These are phyloP conservation scores for Abrostola triplasia DNA, from an alignment of 2,888 invertebrate species.

Conservation along the genomic window DNA sequence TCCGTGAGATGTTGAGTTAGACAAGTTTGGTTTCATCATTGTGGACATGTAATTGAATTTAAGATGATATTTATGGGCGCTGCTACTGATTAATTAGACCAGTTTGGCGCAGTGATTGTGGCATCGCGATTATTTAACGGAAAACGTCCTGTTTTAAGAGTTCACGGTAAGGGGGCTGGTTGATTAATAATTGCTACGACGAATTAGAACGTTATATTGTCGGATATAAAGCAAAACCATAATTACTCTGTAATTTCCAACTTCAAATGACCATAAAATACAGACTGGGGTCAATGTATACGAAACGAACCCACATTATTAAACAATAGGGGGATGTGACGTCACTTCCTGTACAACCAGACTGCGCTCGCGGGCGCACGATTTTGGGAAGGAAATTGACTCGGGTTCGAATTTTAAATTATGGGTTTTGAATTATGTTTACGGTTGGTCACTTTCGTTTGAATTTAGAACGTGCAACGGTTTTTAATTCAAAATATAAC, in stretches of 20 bases:
- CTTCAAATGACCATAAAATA: conserved; percentile 37
- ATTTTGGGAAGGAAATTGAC: conserved; percentile 53
- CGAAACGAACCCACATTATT: conserved; percentile 34
- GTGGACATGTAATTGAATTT: too few relatives aligned
- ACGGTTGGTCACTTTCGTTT: conserved; percentile 12
- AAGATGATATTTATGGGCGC: too few relatives aligned
- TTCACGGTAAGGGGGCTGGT: too few relatives aligned
- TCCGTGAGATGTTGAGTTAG: background rate
- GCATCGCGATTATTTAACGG: too few relatives aligned
- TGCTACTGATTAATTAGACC: too few relatives aligned
- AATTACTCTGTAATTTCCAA: background rate
- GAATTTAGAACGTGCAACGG: conserved; percentile 25
- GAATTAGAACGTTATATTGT: too few relatives aligned
- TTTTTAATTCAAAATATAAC: background rate
- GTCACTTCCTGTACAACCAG: conserved; percentile 67
- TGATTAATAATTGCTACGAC: too few relatives aligned
- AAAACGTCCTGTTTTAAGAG: too few relatives aligned
- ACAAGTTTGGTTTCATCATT: background rate
- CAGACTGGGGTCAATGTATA: conserved; percentile 33
- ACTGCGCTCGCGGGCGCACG: conserved; percentile 44
- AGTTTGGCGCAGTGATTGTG: too few relatives aligned
- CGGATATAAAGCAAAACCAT: background rate
- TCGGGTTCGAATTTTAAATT: conserved; percentile 29
- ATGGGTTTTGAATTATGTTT: conserved; percentile 35
- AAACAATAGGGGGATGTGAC: conserved; percentile 67